Evolutionary conservation across 2,888 invertebrate species (phyloP), one percentile per base, ranked within the genome.

Genomic region (Sphecodes monilicornis): DNA sequence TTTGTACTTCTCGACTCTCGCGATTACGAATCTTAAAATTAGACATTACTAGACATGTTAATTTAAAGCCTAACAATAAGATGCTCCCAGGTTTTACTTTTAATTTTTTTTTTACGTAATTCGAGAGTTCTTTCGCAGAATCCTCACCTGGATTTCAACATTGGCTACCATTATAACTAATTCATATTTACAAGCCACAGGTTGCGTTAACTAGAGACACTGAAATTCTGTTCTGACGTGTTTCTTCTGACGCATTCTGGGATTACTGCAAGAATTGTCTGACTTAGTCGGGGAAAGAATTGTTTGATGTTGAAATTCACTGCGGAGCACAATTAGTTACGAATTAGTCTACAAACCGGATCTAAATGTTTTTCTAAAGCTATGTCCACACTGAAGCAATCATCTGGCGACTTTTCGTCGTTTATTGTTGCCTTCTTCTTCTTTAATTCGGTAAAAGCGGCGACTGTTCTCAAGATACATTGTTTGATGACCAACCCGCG

Each of bases 241-340:
- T 60, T 29, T 32, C 26, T 22, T 73, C 72, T 78, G 72, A 78
- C 78, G 81, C 72, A 68, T 41, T 72, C 32, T 26, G 36, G 6
- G 18, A n/a, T 72, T 78, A 78, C 43, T 5, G 81, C 78, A 78
- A 78, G 36, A 50, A 26, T 6, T 18, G 41, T 78, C 11, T 26
- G 41, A 71, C 6, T 57, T 78, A 36, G 57, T 1, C 32, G 26
- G 11, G 3, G 29, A 41, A 50, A 50, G 70, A 41, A 77, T 70
- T 46, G 36, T 79, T 32, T 39, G 80, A 70, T 81, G 78, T 16
- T 3, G 71, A 78, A 81, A 78, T 73, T 68, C 8, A 3, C 57
- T 8, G 32, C 22, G 22, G 22, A 50, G 50, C 50, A 50, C 50
- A 22, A 50, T 50, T 50, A 50, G 39, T 32, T 43, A 22, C 39